Percentiles rank a stretch among this genome's conserved stretches.
Conservation (phyloP, 2,113 vertebrate species). For the Charina bottae region DNA sequence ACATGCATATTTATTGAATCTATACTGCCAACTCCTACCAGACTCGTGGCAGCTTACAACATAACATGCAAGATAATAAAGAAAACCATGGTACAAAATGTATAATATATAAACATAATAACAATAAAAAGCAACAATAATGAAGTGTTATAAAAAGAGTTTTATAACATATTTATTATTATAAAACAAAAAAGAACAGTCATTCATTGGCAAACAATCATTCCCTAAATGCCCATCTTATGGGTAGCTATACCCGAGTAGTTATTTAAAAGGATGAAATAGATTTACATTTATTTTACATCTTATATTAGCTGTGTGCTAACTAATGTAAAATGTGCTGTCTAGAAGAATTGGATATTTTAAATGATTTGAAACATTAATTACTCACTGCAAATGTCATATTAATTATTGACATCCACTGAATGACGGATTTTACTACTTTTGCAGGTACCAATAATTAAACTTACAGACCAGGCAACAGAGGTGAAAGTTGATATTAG, state of each 20-base stretch:
- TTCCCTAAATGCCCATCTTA: neutral
- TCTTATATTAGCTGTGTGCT: neutral
- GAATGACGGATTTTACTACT: conserved; percentile 32
- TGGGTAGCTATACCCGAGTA: neutral
- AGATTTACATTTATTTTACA: neutral
- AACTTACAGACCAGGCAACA: conserved; percentile 96
- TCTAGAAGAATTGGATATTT: neutral
- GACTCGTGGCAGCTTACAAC: neutral
- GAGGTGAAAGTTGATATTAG: conserved; percentile 99
- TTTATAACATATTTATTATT: neutral
- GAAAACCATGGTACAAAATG: neutral
- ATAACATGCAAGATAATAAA: neutral
- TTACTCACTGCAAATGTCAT: neutral
- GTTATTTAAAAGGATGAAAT: neutral
- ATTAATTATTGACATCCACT: neutral
- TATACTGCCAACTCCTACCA: neutral
- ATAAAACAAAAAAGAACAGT: neutral
- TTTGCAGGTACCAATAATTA: conserved; percentile 95
- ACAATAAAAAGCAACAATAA: neutral
- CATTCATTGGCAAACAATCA: neutral
- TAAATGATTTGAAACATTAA: neutral
- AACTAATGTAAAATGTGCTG: neutral
- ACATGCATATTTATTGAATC: neutral
- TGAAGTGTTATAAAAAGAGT: neutral
- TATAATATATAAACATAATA: neutral